Base-by-base conservation (phyloP, 2,797 vertebrate species). In the Dicrostonyx torquatus region DNA sequence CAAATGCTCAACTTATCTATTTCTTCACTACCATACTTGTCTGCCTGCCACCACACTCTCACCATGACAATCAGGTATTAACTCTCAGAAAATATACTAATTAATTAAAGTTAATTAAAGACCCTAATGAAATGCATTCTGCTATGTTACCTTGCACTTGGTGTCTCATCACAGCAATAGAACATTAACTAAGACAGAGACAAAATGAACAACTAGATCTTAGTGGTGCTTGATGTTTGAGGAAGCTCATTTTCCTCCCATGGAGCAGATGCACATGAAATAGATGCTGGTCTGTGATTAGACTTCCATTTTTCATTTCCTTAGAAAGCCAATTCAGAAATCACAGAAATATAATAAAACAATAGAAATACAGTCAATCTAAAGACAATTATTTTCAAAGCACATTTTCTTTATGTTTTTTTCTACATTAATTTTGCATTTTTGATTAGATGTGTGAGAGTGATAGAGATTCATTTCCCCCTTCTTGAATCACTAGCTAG, bases 401-500 rank as follows among this genome's bases (percentile, higher is more conserved):
- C 14, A 13, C 12, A 10, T 58, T 89, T 82, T 70, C 43, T 76
- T 40, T 89, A 15, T 24, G 0, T n/a, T 78, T 66, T 89, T 45
- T 90, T 55, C 31, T 11, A 20, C 10, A 31, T 77, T 24, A 48
- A 22, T 68, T 83, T 89, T 45, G 43, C 20, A 60, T 50, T 87
- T 91, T 91, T 24, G 29, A 95, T 89, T 94, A 87, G 10, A 12
- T 93, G 24, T 55, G 68, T 29, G 55, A 40, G 26, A 72, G 83
- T 84, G 15, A 37, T 62, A 26, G 60, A 76, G 2, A 31, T 15
- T 73, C 24, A 11, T 34, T 76, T 53, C 6, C 2, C 4, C 3
- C 17, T 64, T 83, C 11, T 31, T 72, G 8, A 76, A 2, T 55
- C 5, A 37, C 8, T 43, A 20, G 2, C 53, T 92, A 60, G 5